Evolutionary conservation across 1,140 invertebrate genomes (phyloP), one percentile per base, ranked within the genome.

Genomic region (Aplysia californica): DNA sequence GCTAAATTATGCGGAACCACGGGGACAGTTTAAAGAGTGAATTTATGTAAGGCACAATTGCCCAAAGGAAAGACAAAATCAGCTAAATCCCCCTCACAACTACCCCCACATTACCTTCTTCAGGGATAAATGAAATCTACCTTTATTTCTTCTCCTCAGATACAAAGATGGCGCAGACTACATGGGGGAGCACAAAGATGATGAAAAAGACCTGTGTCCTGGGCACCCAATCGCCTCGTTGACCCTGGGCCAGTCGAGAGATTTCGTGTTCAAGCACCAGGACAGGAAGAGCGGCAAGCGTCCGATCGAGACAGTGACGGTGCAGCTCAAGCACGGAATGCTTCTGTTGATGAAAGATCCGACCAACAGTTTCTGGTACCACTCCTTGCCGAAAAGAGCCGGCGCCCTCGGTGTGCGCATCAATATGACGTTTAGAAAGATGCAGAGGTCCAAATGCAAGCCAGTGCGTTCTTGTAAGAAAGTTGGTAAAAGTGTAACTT

Each of bases 181-280:
- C 78, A 94, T 94, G 84, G 93, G 93, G 3, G 93, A 94, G 85
- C 94, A 95, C 82, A 91, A 92, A 82, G 94, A 95, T 85, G 92
- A 94, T 84, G 94, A 94, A 87, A 90, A 91, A 59, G 94, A 94
- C 77, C 87, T 95, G 38, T 92, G 92, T 80, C 86, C 84, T 18
- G 86, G 86, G 20, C 87, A 90, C 44, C 93, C 94, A 0, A 94
- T 94, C 75, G 93, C 93, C 1, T 94, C 94, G 0, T 82, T 94
- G 21, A 93, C 93, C 35, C 89, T 95, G 31, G 94, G 94, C 3
- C 92, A 93, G 84, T 82, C 90, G 50, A 90, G 94, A 76, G 91
- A 92, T 79, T 95, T 94, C 87, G 89, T 94, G 33, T 91, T 94
- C 64, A 92, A 91, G 82, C 93, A 94, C 82, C 90, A 88, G 79